Evolutionary conservation across 2,113 vertebrate genomes (phyloP).

Genomic region (Microcebus lehilahytsara): DNA sequence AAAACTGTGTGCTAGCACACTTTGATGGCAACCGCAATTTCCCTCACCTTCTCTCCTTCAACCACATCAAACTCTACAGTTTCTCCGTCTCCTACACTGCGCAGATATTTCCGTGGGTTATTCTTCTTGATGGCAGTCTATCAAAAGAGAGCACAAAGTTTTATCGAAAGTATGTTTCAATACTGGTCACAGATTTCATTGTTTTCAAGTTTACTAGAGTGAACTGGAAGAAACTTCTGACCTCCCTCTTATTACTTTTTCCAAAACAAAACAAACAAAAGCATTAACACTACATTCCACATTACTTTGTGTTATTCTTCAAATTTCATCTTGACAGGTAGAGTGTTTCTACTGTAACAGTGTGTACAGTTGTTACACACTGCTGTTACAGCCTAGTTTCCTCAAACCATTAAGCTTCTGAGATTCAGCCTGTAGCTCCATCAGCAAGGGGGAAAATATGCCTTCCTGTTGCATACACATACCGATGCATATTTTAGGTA

Average conservation of each 20-base stretch:
- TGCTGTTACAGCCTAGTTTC: background rate
- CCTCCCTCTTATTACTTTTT: background rate
- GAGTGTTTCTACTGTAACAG: background rate
- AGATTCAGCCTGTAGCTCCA: background rate
- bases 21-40: background rate
- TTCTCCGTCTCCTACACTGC: constrained; percentile 96
- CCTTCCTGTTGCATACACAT: background rate
- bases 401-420: background rate
- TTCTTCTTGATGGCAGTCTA: constrained; percentile 98
- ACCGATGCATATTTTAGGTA: background rate
- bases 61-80: constrained; percentile 97
- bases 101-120: constrained; percentile 96
- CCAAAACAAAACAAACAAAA: background rate
- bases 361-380: background rate
- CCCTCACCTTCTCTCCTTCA: constrained; percentile 92
- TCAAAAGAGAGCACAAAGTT: constrained; percentile 27
- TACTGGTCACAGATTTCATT: background rate
- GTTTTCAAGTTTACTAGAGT: background rate
- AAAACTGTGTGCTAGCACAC: too few relatives aligned
- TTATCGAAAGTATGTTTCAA: background rate
- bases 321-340: background rate
- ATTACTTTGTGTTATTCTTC: background rate
- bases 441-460: background rate
- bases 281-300: background rate
- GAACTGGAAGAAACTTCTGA: background rate